Conservation (phyloP, 2,888 invertebrate species). For the Peribatodes rhomboidaria region DNA sequence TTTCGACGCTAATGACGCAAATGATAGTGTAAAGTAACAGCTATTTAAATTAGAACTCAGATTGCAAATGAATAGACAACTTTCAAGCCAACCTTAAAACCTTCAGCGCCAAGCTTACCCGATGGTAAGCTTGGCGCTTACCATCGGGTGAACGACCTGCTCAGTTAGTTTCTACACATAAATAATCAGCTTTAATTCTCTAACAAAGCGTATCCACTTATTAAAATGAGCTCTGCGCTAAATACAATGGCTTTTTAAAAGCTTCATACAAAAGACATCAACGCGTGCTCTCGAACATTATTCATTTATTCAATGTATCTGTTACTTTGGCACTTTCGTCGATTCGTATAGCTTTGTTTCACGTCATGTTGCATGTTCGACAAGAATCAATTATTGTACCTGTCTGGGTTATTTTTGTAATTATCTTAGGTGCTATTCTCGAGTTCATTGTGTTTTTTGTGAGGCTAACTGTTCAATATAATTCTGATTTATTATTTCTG, state of each 20-base stretch:
- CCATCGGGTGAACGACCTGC: constrained; percentile 1
- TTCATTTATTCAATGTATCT: background rate
- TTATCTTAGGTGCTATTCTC: no score
- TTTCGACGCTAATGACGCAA: background rate
- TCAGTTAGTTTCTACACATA: background rate
- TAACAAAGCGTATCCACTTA: constrained; percentile 10
- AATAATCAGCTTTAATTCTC: constrained; percentile 3
- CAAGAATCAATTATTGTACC: background rate
- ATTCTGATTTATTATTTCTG: no score
- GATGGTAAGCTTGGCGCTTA: constrained; percentile 3
- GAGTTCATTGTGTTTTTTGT: no score
- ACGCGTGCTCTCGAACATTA: constrained; percentile 20
- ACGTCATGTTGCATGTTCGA: constrained; percentile 22
- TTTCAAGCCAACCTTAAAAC: background rate
- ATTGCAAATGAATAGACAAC: background rate
- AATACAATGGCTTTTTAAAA: background rate
- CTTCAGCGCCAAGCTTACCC: no score
- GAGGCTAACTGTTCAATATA: no score
- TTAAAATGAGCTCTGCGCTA: background rate
- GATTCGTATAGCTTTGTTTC: constrained; percentile 6
- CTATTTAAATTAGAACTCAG: background rate
- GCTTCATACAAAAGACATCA: constrained; percentile 31
- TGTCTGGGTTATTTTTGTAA: background rate
- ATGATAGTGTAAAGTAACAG: background rate
- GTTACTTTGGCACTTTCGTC: constrained; percentile 11